Base-by-base conservation (phyloP, 2,888 invertebrate genomes). In the Conchocele bisecta region DNA sequence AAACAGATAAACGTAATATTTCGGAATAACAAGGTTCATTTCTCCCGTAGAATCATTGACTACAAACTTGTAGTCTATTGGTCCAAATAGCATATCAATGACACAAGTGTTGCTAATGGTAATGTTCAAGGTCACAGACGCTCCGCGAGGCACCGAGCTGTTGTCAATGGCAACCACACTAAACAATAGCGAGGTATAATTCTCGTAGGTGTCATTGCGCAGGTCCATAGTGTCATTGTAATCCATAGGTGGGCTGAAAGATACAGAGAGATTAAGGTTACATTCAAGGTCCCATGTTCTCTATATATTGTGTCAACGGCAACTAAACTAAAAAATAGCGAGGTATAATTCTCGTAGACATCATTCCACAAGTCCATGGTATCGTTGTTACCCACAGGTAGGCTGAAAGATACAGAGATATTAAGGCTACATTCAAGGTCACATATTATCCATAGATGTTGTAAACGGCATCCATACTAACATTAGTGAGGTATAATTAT, bases 21-120 rank as follows among this genome's bases (percentile, higher is more conserved):
- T 80, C 1, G 88, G 88, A 17, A 87, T 65, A 28, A 82, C 61
- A 11, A 83, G 68, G 6, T 46, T 66, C 31, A 88, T 54, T 15
- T 79, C 81, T 22, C 86, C 87, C 3, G 81, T 84, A 3, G 71
- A 42, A 4, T 63, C 54, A 67, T 86, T 69, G 5, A 87, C 80
- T 6, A 41, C 41, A 17, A 84, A 61, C 28, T 72, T 48, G 46
- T 80, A 82, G 0, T 42, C 60, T 9, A 86, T 84, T 20, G 68
- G 42, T 35, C 83, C 79, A 50, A 69, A 85, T 26, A 82, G 64
- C 13, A 83, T 84, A 50, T 79, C 81, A 22, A 87, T 46, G 11
- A 88, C 79, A 60, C 88, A 88, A 1, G 85, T 85, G 78, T 86
- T 88, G 53, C 82, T 84, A 5, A 87, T 60, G 3, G 75, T 77